A percentile compares a stretch with the other conserved stretches of the same genome.
phyloP scores from a whole-genome alignment of 2,113 vertebrate species.

The Channa maculata region DNA sequence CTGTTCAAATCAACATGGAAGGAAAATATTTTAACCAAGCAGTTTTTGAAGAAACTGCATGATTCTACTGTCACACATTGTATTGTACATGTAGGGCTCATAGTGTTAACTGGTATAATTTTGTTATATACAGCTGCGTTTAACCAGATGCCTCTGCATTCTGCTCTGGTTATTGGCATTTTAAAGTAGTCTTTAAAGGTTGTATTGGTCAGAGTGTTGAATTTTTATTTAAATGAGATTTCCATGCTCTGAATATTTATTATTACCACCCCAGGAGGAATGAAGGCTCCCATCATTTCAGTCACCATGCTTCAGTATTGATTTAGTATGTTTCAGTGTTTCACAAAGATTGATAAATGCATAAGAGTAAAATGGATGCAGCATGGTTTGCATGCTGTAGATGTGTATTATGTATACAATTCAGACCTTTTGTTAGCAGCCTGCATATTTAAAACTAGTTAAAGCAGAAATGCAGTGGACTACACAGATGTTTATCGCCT shows the following conservation, averaged over 20 bases:
- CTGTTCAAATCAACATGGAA: too few relatives aligned
- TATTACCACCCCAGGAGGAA: not conserved
- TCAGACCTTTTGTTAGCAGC: not conserved
- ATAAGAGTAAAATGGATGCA: conserved; percentile 12
- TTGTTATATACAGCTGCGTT: not conserved
- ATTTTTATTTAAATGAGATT: not conserved
- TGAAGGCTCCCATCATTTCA: not conserved
- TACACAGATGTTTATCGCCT: conserved; percentile 1
- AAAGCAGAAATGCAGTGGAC: conserved; percentile 9
- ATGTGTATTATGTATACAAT: conserved; percentile 11
- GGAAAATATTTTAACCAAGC: too few relatives aligned
- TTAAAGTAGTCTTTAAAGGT: not conserved
- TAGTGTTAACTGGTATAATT: not conserved
- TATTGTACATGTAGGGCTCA: not conserved
- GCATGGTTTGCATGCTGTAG: conserved; percentile 14
- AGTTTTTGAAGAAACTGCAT: too few relatives aligned
- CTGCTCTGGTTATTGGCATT: not conserved
- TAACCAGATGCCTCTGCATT: not conserved
- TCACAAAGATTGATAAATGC: conserved; percentile 19
- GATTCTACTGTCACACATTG: too few relatives aligned
- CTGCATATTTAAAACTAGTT: not conserved
- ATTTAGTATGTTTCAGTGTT: conserved; percentile 7
- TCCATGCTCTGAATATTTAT: not conserved
- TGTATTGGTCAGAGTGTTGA: not conserved
- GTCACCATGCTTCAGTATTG: not conserved